phyloP scores from a whole-genome alignment of 2,113 vertebrate species.

The Daboia siamensis region DNA sequence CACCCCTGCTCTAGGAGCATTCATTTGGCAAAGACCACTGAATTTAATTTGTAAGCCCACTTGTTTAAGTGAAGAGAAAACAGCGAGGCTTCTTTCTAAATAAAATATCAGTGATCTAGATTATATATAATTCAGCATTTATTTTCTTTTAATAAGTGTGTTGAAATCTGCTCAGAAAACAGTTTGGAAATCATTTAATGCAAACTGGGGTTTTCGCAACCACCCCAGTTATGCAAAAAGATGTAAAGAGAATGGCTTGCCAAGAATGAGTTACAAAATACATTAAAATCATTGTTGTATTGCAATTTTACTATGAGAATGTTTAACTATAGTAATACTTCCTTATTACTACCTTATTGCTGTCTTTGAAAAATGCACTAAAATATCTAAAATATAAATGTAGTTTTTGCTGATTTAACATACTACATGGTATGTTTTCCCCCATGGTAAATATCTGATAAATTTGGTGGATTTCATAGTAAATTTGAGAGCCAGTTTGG shows the following conservation, averaged over 20 bases:
- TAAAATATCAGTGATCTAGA: background rate
- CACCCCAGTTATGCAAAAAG: background rate
- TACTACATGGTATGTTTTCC: background rate
- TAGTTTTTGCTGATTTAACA: background rate
- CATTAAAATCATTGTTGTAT: background rate
- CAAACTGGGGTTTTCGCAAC: background rate
- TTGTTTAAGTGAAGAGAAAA: background rate
- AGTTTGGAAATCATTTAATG: background rate
- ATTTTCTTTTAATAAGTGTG: background rate
- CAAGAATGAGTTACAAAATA: conserved; percentile 5
- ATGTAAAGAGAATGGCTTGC: background rate
- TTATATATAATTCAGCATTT: background rate
- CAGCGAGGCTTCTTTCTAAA: background rate
- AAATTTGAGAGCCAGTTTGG: background rate
- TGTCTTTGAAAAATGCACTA: background rate
- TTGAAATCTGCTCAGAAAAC: background rate
- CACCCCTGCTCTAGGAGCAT: background rate
- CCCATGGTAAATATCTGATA: background rate
- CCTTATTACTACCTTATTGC: background rate
- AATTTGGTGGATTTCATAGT: background rate
- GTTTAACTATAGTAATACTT: background rate
- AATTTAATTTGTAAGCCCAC: background rate
- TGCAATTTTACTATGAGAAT: background rate
- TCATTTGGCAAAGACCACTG: background rate
- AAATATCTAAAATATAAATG: background rate